These are phyloP conservation scores for Dolichotis patagonum DNA, from an alignment of 2,113 vertebrate genomes.

Conservation along the genomic window DNA sequence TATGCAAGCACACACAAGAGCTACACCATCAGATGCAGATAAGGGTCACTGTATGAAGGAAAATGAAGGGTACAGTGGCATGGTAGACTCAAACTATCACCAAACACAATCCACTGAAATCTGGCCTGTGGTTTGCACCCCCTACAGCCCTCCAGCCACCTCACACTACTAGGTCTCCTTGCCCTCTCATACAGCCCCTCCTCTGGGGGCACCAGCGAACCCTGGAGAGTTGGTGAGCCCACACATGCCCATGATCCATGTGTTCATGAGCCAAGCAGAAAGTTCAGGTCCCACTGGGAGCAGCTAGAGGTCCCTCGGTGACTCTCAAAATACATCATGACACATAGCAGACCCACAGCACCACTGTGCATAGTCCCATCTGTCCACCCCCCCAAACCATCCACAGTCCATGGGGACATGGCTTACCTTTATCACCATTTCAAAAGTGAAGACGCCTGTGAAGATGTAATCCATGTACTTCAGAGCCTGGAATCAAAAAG, in stretches of 20 bases:
- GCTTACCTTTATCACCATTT: slow-evolving; percentile 99
- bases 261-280: not conserved
- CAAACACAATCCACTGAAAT: not conserved
- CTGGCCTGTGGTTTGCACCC: not conserved
- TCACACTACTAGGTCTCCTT: not conserved
- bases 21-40: not conserved
- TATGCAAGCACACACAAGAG: not conserved
- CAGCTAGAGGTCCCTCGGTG: not conserved
- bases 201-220: not conserved
- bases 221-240: not conserved
- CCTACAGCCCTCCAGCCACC: too few relatives aligned
- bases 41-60: not conserved
- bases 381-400: not conserved
- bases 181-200: not conserved
- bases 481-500: slow-evolving; percentile 88
- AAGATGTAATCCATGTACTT: slow-evolving; percentile 99
- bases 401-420: accelerated
- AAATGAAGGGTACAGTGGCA: accelerated
- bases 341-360: not conserved
- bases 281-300: not conserved
- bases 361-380: not conserved
- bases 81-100: accelerated
- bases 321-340: too few relatives aligned
- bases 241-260: too few relatives aligned
- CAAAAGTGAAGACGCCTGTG: slow-evolving; percentile 98